Evolutionary conservation across 1,140 invertebrate species (phyloP), one percentile per base, ranked within the genome.

Genomic region (Drosophila bocqueti): DNA sequence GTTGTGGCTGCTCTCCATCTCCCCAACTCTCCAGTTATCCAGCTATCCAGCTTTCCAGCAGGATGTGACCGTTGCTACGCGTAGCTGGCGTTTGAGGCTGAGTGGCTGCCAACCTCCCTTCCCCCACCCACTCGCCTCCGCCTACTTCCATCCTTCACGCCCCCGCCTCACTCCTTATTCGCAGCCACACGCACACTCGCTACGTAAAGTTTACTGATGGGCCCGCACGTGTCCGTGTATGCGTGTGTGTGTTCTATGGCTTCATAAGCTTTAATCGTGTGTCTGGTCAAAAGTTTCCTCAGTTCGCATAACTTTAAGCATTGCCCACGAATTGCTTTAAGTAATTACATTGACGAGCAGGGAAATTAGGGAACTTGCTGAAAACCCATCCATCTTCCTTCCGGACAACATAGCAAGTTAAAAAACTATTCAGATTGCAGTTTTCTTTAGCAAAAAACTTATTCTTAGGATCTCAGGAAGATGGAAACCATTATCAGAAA

Each of bases 11-110:
- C 64, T 59, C 57, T 55, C 21, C 54, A 45, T 26, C 57, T 65
- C 62, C 29, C n/a, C n/a, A 64, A 24, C 61, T 64, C 52, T 38
- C 40, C 46, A 29, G 26, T 16, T 26, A 36, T 40, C 40, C 42
- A 26, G 47, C 47, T 38, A 57, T 57, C 15, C 71, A 49, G 47
- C 67, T 67, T 55, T 62, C 38, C 59, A 81, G 78, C 83, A 87
- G 77, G 84, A 87, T 84, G 77, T 87, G 66, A 64, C 66, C 66
- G 62, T 65, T 67, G 80, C 75, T 81, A 68, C 63, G 79, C 80
- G 69, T 67, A 75, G 45, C 76, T 75, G 69, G 69, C 67, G 54
- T 73, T 71, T 73, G 69, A 73, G 69, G 67, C 59, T 73, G 67
- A 73, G 69, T 73, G 54, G 64, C 83, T 57, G 62, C 76, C 54